Percentiles rank a stretch among this genome's conserved stretches.
These are phyloP conservation scores for Bovichtus variegatus DNA, from an alignment of 2,797 vertebrate species.

Conservation along the genomic window DNA sequence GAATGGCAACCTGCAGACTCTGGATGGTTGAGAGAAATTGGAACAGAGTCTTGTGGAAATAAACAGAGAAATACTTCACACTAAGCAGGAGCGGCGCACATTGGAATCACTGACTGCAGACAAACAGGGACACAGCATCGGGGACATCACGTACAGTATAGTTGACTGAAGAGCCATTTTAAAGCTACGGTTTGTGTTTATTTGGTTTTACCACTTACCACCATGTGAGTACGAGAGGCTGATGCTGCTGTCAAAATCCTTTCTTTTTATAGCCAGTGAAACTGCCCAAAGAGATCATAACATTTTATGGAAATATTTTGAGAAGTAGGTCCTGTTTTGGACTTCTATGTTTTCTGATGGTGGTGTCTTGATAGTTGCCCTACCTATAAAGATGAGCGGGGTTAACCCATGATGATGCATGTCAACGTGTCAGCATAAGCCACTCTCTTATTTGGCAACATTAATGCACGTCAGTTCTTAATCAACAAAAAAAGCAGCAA, in stretches of 20 bases:
- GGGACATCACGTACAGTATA: neutral
- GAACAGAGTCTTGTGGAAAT: conserved; percentile 6
- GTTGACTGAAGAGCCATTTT: neutral
- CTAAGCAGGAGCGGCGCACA: neutral
- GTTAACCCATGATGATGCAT: neutral
- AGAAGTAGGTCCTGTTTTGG: neutral
- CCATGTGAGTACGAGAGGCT: neutral
- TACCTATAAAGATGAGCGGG: neutral
- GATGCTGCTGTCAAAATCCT: neutral
- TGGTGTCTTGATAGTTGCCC: neutral
- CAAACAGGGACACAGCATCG: neutral
- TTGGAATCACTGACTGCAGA: neutral
- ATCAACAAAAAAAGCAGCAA: neutral
- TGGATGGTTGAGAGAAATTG: neutral
- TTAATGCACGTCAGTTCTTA: neutral
- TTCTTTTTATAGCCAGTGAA: neutral
- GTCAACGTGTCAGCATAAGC: neutral
- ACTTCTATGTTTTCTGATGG: neutral
- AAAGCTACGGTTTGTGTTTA: neutral
- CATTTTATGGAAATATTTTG: neutral
- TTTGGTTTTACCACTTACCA: neutral
- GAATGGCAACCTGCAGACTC: conserved; percentile 19
- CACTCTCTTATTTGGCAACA: neutral
- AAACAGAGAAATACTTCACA: neutral
- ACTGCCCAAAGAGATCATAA: neutral